These are phyloP conservation scores for Aramus guarauna DNA, from an alignment of 2,113 vertebrate species.

Conservation along the genomic window DNA sequence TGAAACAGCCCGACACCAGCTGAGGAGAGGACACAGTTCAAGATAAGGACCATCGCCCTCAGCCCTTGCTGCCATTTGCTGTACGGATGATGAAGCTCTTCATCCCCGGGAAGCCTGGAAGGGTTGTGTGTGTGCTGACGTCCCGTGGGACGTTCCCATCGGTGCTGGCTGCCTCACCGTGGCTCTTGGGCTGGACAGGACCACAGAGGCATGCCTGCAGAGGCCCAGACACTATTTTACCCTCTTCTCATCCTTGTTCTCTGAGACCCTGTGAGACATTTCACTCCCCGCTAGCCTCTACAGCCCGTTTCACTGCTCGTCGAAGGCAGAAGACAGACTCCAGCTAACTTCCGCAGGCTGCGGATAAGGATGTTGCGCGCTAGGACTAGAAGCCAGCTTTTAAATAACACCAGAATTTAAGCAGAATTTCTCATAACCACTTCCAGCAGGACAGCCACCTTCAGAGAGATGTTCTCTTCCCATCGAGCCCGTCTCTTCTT, in stretches of 20 bases:
- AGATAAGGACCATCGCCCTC: not conserved
- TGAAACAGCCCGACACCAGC: not conserved
- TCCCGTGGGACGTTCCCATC: accelerated
- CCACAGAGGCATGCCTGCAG: not conserved
- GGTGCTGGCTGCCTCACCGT: not conserved
- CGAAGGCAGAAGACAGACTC: not conserved
- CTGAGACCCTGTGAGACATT: not conserved
- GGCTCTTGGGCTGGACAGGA: not conserved
- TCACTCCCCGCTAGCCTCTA: not conserved
- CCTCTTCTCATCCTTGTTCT: not conserved
- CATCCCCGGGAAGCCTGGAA: not conserved
- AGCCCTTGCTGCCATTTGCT: not conserved
- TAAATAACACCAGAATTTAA: not conserved
- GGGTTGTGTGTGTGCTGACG: accelerated
- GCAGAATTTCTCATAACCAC: not conserved
- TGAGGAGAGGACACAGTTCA: not conserved
- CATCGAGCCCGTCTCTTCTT: not conserved
- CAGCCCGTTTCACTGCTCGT: not conserved
- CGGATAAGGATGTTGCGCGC: not conserved
- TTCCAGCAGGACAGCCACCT: accelerated
- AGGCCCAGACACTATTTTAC: not conserved
- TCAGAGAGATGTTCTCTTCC: not conserved
- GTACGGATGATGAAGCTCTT: not conserved
- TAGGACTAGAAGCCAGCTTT: not conserved
- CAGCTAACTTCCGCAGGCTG: not conserved